Conservation (phyloP, 2,888 invertebrate genomes). For the Oegoconia quadripuncta region DNA sequence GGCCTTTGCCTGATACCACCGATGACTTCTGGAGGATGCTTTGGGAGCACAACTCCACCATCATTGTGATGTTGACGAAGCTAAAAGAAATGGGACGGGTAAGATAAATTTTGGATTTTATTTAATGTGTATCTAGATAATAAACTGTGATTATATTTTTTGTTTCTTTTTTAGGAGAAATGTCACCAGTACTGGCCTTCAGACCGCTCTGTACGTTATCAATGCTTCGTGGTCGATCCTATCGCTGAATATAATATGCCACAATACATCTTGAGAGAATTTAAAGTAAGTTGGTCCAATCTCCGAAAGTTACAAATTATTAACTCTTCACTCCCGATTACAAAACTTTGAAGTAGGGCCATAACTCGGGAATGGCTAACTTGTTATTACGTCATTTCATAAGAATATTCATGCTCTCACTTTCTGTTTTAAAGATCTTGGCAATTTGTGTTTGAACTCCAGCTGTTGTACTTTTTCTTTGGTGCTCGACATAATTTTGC, state of each 20-base stretch:
- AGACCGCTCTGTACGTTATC: slow-evolving; percentile 97
- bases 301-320: slow-evolving; percentile 2
- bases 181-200: slow-evolving; percentile 99
- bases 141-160: slow-evolving; percentile 12
- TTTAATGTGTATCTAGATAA: not conserved
- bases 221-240: slow-evolving; percentile 99
- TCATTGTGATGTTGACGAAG: slow-evolving; percentile 99
- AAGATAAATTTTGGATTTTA: slow-evolving; percentile 51
- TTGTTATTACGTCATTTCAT: too few relatives aligned
- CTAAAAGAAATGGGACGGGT: slow-evolving; percentile 98
- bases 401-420: too few relatives aligned
- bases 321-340: not conserved
- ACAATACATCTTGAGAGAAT: slow-evolving; percentile 98
- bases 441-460: too few relatives aligned
- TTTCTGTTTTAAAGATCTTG: too few relatives aligned
- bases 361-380: too few relatives aligned
- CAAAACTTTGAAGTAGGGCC: slow-evolving; percentile 5
- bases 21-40: slow-evolving; percentile 99
- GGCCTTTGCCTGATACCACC: slow-evolving; percentile 97
- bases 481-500: too few relatives aligned
- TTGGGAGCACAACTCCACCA: slow-evolving; percentile 99
- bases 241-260: slow-evolving; percentile 99
- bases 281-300: slow-evolving; percentile 82
- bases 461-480: too few relatives aligned
- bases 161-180: slow-evolving; percentile 87